These are phyloP conservation scores for Luidia sarsii DNA, from an alignment of 53 echinoderm and acorn worm genomes.

Conservation along the genomic window DNA sequence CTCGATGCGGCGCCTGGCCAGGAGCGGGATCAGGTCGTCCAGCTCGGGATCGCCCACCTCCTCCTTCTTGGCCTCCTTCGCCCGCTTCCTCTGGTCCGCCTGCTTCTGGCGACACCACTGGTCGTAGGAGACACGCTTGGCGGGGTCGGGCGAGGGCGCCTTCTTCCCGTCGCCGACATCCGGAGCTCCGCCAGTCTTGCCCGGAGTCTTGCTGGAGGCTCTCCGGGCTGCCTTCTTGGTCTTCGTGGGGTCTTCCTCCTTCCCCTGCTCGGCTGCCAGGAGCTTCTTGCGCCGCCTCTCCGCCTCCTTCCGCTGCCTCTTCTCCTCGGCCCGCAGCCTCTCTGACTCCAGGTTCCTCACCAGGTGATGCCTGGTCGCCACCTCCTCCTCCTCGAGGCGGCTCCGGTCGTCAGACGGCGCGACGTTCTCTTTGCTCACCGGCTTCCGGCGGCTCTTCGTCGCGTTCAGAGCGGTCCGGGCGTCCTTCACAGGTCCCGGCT, in stretches of 20 bases:
- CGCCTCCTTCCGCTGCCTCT: conserved; percentile 52
- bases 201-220: not conserved
- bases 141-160: conserved; percentile 61
- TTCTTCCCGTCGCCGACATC: not conserved
- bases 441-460: not conserved
- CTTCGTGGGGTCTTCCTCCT: not conserved
- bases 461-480: not conserved
- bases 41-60: conserved; percentile 62
- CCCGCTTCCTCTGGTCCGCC: conserved; percentile 26
- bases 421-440: not conserved
- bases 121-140: conserved; percentile 73
- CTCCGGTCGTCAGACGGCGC: conserved; percentile 4
- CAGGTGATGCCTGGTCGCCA: not conserved
- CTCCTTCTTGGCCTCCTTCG: conserved; percentile 46
- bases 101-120: conserved; percentile 76
- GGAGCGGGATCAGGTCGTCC: conserved; percentile 69
- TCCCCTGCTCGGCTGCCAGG: not conserved
- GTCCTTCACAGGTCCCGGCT: not conserved
- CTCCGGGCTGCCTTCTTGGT: not conserved
- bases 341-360: conserved; percentile 32
- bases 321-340: conserved; percentile 31
- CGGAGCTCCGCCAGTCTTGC: not conserved
- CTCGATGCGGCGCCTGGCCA: conserved; percentile 77
- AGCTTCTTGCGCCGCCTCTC: conserved; percentile 36
- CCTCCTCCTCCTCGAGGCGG: conserved; percentile 8